phyloP scores from a whole-genome alignment of 1,140 invertebrate species.

The Drosophila pruinosa region DNA sequence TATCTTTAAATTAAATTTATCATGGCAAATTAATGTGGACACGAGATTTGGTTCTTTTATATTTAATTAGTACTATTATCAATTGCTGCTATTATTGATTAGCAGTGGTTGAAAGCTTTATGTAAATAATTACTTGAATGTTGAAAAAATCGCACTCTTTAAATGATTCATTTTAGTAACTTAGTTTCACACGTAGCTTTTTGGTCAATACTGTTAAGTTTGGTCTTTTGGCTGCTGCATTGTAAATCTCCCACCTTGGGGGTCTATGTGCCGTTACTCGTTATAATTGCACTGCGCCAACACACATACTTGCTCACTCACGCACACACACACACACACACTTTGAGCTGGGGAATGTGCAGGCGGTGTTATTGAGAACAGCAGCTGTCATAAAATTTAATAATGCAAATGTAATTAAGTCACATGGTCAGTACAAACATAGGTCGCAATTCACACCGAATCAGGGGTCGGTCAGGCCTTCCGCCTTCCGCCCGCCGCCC shows the following conservation, averaged over 20 bases:
- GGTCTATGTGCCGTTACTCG: constrained; percentile 11
- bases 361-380: constrained; percentile 52
- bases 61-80: too few species aligned
- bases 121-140: too few species aligned
- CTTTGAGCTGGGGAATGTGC: background rate
- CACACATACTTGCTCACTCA: background rate
- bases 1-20: too few species aligned
- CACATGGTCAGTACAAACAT: constrained; percentile 35
- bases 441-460: constrained; percentile 15
- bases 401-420: constrained; percentile 80
- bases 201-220: background rate
- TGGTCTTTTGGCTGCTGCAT: constrained; percentile 17
- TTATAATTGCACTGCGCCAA: constrained; percentile 25
- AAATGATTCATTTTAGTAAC: background rate
- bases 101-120: too few species aligned
- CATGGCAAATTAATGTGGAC: too few species aligned
- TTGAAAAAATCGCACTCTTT: too few species aligned
- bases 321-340: background rate
- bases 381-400: constrained; percentile 77
- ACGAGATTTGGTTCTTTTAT: too few species aligned
- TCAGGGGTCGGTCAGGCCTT: background rate
- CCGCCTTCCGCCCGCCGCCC: too few species aligned
- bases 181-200: background rate
- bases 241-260: constrained; percentile 3
- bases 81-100: too few species aligned